Evolutionary conservation across 2,888 invertebrate species (phyloP).

Genomic region (Strigamia maritima): DNA sequence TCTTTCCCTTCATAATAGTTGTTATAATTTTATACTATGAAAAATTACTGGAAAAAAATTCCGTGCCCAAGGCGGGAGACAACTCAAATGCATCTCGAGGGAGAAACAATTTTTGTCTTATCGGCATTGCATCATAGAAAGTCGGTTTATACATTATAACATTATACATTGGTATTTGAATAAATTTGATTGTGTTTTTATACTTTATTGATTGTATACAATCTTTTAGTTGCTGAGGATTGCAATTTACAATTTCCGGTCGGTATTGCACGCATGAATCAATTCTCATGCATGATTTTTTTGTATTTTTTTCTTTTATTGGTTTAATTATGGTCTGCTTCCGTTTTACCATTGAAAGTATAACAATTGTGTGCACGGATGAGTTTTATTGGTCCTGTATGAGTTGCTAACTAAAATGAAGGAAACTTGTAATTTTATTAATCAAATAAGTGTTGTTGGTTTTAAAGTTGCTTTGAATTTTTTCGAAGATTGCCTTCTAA

Average conservation of each 20-base stretch:
- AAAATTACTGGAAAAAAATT: background rate
- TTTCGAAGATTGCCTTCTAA: too few relatives aligned
- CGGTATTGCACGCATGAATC: background rate
- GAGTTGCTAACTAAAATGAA: too few relatives aligned
- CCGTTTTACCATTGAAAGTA: background rate
- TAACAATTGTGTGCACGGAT: background rate
- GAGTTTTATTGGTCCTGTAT: too few relatives aligned
- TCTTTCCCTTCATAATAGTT: background rate
- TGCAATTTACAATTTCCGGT: background rate
- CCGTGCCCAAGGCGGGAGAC: background rate
- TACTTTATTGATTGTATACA: background rate
- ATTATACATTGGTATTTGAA: background rate
- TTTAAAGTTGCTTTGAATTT: too few relatives aligned
- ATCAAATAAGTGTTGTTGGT: too few relatives aligned
- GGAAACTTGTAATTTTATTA: too few relatives aligned
- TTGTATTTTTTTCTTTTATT: background rate
- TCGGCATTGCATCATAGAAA: background rate
- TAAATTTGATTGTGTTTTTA: background rate
- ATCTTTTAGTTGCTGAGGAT: background rate
- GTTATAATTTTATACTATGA: too few relatives aligned
- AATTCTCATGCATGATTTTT: background rate
- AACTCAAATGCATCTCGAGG: background rate
- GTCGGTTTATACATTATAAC: background rate
- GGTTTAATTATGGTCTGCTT: background rate
- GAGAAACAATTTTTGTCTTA: background rate